Evolutionary conservation across 1,140 invertebrate genomes (phyloP), one percentile per base, ranked within the genome.

Genomic region (Drosophila sechellia): DNA sequence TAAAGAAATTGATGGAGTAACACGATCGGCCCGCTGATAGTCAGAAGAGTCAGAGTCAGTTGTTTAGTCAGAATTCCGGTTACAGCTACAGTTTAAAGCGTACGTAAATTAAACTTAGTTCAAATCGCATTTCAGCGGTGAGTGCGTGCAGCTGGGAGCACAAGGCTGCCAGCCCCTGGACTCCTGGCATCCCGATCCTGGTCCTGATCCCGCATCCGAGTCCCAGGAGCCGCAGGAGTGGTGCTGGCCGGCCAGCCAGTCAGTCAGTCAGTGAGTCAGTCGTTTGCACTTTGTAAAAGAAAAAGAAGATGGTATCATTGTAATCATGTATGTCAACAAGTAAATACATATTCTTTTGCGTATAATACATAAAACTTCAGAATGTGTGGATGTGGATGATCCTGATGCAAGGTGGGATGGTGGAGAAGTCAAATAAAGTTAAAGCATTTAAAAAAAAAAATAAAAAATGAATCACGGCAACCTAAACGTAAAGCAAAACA

Each of bases 71-170:
- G 60, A 79, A 73, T 87, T 71, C 60, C 75, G 71, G 66, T 81
- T 74, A 81, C 60, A 87, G 64, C 64, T 66, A 69, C 68, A 77
- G 73, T 75, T 87, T 53, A 86, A 77, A 84, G 53, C 75, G 77
- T 85, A 85, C 80, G 80, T 72, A 84, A 79, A 80, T 61, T 77
- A 84, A 85, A 85, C 52, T 84, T 85, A 85, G 77, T 84, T 80
- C 48, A 77, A 77, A 63, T 65, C 57, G 40, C 46, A 65, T 70
- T 70, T 73, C 69, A 74, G 57, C 61, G 71, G 42, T 56, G 53
- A 45, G 52, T 52, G 53, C 40, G 52, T 52, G 53, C 40, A 61
- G 43, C 42, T 35, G 25, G 40, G 8, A 43, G 17, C 17, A 4
- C n/a, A 43, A 4, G 1, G 4, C n/a, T 6, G 12, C 5, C 5